These are phyloP conservation scores for Nemotelus nigrinus DNA, from an alignment of 2,888 invertebrate species.

Conservation along the genomic window DNA sequence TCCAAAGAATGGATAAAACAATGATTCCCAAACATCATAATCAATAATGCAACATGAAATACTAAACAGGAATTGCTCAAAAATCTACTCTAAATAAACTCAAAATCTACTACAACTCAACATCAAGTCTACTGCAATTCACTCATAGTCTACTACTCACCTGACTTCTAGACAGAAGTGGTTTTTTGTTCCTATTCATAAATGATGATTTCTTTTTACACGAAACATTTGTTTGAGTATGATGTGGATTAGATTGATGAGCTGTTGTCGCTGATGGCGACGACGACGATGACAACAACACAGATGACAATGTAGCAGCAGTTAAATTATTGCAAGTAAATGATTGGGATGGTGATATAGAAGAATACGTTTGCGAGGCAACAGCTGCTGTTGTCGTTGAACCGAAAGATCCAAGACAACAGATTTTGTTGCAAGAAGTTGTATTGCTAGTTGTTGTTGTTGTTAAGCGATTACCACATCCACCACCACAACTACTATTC, in stretches of 20 bases:
- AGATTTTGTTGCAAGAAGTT: constrained; percentile 53
- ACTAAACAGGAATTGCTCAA: neutral
- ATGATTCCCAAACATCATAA: neutral
- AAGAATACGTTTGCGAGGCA: constrained; percentile 48
- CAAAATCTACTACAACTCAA: neutral
- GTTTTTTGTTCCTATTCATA: constrained; percentile 61
- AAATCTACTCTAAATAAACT: neutral
- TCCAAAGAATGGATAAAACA: neutral
- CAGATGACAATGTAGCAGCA: too few relatives aligned
- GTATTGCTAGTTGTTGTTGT: constrained; percentile 7
- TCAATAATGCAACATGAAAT: neutral
- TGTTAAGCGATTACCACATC: neutral
- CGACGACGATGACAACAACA: too few relatives aligned
- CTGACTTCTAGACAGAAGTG: constrained; percentile 64
- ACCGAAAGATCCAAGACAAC: constrained; percentile 53
- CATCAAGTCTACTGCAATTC: neutral
- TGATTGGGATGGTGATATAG: constrained; percentile 42
- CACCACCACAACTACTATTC: neutral
- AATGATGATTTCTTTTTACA: constrained; percentile 62
- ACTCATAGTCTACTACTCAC: constrained; percentile 64
- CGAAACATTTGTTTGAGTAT: too few relatives aligned
- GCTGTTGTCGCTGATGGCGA: too few relatives aligned
- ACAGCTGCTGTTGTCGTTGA: constrained; percentile 50
- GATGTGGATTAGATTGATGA: too few relatives aligned
- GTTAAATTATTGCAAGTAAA: constrained; percentile 37